Percentiles rank a stretch among this genome's conserved stretches.
Conservation (phyloP, 2,797 vertebrate species). For the Rhinoraja longicauda region DNA sequence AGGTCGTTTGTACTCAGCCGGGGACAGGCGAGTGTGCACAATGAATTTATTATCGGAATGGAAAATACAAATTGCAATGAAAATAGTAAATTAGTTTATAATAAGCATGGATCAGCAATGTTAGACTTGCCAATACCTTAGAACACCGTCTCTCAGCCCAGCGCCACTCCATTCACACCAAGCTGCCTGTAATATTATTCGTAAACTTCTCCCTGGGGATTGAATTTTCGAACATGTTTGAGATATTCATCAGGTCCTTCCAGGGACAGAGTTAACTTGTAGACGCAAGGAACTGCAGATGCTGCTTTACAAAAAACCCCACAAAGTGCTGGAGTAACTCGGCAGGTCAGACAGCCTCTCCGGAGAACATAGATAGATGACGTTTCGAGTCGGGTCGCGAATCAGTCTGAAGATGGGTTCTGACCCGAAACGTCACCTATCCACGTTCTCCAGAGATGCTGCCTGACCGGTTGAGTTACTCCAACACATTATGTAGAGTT, state of each 20-base stretch:
- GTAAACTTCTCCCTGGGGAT: constrained; percentile 44
- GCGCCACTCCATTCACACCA: not conserved
- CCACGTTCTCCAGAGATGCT: no score
- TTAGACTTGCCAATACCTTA: not conserved
- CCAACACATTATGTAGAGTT: no score
- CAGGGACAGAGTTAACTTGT: not conserved
- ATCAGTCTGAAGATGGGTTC: no score
- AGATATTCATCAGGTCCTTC: not conserved
- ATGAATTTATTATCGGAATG: not conserved
- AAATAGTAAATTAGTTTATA: not conserved
- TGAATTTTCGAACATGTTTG: constrained; percentile 48
- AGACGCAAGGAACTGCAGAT: no score
- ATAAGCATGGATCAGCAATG: not conserved
- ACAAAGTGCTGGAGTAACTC: no score
- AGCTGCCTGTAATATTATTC: constrained; percentile 44
- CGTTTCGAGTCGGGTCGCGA: no score
- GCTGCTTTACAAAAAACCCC: no score
- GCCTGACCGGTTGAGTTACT: no score
- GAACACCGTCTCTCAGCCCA: not conserved
- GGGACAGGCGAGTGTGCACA: not conserved
- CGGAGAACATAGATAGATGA: no score
- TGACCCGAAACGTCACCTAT: no score
- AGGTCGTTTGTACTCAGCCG: no score
- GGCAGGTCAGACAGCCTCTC: no score
- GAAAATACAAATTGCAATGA: not conserved